Base-by-base conservation (phyloP, 2,113 vertebrate species). In the Lontra canadensis region DNA sequence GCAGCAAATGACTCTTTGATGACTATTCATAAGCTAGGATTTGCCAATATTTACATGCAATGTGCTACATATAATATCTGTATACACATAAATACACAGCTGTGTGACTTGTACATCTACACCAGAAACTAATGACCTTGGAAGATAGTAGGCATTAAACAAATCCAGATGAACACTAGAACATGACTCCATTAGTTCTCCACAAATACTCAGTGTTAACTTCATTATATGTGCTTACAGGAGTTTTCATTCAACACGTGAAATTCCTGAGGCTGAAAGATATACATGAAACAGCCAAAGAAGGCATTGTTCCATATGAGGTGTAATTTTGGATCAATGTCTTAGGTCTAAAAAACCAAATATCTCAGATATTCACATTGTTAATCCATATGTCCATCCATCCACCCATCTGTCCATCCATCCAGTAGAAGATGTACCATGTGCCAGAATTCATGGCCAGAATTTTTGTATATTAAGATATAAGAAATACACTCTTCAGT, bases 391-490 rank as follows among this genome's bases (percentile, higher is more conserved):
- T 5, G 44, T 39, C 63, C 7, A n/a, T 21, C 73, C 8, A 21
- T 69, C 29, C 17, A 18, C 34, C 23, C 88, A 57, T 42, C 15
- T 17, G 73, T 63, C 82, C 26, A 29, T 61, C 85, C 36, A 69
- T 74, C 49, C 34, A 86, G 10, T 2, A 84, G 88, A 78, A 61
- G 25, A 81, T 71, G 1, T 26, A 55, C 14, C 13, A 61, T 57
- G 7, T 55, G 9, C 15, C 42, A 84, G 59, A 20, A 3, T 90
- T 47, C 44, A 71, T 34, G 44, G 29, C 17, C 84, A 95, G 20
- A 92, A 52, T 47, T 95, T 87, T 57, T 96, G 10, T 67, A 42
- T 71, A 36, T 88, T 91, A 67, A 95, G 69, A 76, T 81, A 83
- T 29, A 71, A 69, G 44, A 90, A 96, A 93, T 49, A 80, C 0